phyloP scores from a whole-genome alignment of 53 echinoderm and acorn worm genomes.

The Crossaster papposus region DNA sequence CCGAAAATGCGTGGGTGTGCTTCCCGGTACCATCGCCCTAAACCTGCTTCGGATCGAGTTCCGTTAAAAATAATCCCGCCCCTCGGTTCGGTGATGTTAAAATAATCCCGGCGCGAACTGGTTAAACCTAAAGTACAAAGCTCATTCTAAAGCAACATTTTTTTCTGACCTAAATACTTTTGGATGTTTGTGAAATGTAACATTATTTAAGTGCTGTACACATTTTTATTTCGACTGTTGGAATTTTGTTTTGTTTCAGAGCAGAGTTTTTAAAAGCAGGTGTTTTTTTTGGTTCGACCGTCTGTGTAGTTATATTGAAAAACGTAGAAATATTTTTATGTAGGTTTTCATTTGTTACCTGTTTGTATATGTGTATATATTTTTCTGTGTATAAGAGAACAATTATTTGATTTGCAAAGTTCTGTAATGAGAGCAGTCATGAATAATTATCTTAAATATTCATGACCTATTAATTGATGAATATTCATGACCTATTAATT shows the following conservation, averaged over 20 bases:
- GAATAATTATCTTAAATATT: neutral
- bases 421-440: neutral
- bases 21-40: no score
- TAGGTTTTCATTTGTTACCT: neutral
- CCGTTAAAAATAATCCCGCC: no score
- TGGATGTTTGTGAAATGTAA: neutral
- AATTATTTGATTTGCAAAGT: constrained; percentile 8
- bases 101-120: no score
- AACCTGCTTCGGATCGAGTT: no score
- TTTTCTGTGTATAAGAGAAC: constrained; percentile 30
- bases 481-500: neutral
- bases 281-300: neutral
- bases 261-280: neutral
- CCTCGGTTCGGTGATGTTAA: no score
- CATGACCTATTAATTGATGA: neutral
- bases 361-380: constrained; percentile 27
- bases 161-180: neutral
- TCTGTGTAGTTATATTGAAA: neutral
- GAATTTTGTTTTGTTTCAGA: neutral
- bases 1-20: no score
- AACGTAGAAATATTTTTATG: neutral
- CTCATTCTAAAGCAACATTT: neutral
- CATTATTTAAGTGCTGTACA: neutral
- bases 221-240: neutral
- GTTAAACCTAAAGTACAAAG: neutral